phyloP scores from a whole-genome alignment of 2,113 vertebrate genomes.

The Anseranas semipalmata region DNA sequence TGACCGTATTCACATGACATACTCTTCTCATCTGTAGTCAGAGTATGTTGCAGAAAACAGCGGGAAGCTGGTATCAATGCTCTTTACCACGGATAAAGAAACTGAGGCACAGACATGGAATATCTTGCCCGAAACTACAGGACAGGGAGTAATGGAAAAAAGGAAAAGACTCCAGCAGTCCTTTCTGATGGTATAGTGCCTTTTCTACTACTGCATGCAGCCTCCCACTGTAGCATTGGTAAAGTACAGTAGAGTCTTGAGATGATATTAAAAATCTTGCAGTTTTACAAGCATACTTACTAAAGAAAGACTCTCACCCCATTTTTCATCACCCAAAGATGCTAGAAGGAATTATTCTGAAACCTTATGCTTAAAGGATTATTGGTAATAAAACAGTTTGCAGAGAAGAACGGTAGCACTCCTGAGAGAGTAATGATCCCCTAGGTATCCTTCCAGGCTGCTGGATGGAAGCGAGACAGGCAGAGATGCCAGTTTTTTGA shows the following conservation, averaged over 20 bases:
- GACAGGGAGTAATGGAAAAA: too few relatives aligned
- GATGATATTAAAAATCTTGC: background rate
- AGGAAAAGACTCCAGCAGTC: background rate
- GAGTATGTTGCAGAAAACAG: background rate
- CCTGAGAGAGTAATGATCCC: background rate
- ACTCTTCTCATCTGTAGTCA: background rate
- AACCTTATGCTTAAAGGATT: background rate
- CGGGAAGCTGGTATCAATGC: background rate
- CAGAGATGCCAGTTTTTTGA: background rate
- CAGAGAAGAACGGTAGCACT: background rate
- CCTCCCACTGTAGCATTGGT: background rate
- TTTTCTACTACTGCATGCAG: background rate
- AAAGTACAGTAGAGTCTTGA: background rate
- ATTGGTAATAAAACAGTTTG: background rate
- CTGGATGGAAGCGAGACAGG: background rate
- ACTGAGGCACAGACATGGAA: background rate
- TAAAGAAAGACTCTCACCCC: background rate
- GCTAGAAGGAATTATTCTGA: background rate
- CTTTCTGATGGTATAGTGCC: background rate
- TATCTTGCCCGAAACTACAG: background rate
- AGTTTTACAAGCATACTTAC: background rate
- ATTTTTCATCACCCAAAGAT: background rate
- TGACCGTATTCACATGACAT: background rate
- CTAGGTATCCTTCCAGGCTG: background rate
- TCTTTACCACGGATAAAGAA: background rate